Conservation (phyloP, 2,797 vertebrate species). For the Arremon brunneinucha region DNA sequence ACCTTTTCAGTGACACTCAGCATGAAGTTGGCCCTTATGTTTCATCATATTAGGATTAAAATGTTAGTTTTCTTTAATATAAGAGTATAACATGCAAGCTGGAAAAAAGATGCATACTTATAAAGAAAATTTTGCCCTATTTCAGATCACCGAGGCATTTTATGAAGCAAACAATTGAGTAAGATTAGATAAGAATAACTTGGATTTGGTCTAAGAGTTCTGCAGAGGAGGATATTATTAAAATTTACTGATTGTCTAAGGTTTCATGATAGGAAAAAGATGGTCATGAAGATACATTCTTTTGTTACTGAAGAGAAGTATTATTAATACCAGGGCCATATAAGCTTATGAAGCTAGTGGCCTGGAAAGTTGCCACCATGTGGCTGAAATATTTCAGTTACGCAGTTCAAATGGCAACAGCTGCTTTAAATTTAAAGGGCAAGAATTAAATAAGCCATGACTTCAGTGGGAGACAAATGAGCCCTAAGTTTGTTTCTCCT, state of each 20-base stretch:
- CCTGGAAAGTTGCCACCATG: slow-evolving; percentile 40
- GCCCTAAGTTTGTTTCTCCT: neutral
- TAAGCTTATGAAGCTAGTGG: slow-evolving; percentile 9
- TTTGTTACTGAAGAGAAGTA: slow-evolving; percentile 27
- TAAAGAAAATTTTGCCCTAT: neutral
- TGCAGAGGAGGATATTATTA: neutral
- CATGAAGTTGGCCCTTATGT: neutral
- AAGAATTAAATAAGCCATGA: slow-evolving; percentile 35
- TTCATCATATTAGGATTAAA: neutral
- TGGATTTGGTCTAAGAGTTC: neutral
- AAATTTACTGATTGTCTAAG: slow-evolving; percentile 33
- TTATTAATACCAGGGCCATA: slow-evolving; percentile 27
- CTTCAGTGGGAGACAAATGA: neutral
- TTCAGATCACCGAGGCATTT: neutral
- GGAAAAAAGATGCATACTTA: neutral
- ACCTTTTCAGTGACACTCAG: neutral
- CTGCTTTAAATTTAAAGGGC: slow-evolving; percentile 63
- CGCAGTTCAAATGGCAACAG: slow-evolving; percentile 25
- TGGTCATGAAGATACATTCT: neutral
- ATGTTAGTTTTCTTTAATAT: neutral
- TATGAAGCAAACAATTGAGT: neutral
- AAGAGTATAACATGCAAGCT: neutral
- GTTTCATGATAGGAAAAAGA: slow-evolving; percentile 14
- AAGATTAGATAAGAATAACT: neutral
- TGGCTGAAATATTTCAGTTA: slow-evolving; percentile 47